Evolutionary conservation across 2,113 vertebrate genomes (phyloP).

Genomic region (Grammomys surdaster): DNA sequence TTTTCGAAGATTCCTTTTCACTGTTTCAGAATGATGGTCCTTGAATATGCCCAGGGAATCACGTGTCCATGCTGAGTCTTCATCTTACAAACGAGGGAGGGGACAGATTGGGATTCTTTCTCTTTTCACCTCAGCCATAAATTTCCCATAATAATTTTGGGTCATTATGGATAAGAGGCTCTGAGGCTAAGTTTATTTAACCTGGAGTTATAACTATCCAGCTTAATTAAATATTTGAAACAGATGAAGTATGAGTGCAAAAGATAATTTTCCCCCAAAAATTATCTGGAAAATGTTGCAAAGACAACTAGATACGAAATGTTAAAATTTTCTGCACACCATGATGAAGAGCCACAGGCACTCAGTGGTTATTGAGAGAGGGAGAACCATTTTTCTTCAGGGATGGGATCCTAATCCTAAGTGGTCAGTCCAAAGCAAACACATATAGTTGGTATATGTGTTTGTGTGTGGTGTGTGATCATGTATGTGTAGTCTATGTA

Average conservation of each 20-base stretch:
- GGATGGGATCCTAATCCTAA: not conserved
- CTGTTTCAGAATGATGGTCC: not conserved
- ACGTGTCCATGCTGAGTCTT: not conserved
- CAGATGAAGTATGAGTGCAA: not conserved
- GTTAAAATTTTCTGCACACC: not conserved
- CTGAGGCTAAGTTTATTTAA: not conserved
- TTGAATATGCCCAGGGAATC: not conserved
- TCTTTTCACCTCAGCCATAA: not conserved
- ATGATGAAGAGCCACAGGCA: not conserved
- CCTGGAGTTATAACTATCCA: not conserved
- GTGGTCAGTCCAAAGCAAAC: not conserved
- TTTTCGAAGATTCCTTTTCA: not conserved
- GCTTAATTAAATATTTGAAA: constrained; percentile 33
- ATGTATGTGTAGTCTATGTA: not conserved
- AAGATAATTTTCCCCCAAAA: constrained; percentile 11
- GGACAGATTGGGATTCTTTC: not conserved
- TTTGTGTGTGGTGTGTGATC: not conserved
- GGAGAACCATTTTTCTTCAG: not conserved
- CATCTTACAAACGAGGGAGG: not conserved
- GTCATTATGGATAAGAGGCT: not conserved
- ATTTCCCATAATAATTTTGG: not conserved
- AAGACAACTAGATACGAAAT: not conserved
- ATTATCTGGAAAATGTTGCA: not conserved
- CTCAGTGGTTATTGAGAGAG: not conserved
- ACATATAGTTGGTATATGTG: not conserved